Evolutionary conservation across 1,140 invertebrate species (phyloP).

Genomic region (Camponotus pennsylvanicus): DNA sequence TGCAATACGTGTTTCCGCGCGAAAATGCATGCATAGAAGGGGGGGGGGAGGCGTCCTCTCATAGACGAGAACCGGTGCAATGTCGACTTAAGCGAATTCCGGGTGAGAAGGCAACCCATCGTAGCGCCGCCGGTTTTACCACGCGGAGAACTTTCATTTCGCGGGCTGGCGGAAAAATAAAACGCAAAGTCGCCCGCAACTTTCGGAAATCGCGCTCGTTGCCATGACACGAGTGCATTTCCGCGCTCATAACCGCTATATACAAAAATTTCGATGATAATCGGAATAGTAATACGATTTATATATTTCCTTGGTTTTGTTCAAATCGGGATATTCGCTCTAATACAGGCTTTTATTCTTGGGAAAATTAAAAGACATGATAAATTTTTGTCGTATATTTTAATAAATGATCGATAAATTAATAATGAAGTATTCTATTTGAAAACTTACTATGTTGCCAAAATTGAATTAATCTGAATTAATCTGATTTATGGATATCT

Average conservation of each 20-base stretch:
- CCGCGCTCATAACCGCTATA: not conserved
- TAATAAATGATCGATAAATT: not conserved
- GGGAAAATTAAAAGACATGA: not conserved
- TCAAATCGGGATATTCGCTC: not conserved
- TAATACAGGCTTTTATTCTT: not conserved
- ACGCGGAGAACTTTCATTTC: slow-evolving; percentile 45
- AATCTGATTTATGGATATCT: not conserved
- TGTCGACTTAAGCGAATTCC: slow-evolving; percentile 69
- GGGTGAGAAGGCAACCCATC: slow-evolving; percentile 16
- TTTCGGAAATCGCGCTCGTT: not conserved
- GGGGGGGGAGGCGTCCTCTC: not conserved
- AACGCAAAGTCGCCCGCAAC: not conserved
- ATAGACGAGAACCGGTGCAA: slow-evolving; percentile 32
- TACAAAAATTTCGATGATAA: not conserved
- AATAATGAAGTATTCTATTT: not conserved
- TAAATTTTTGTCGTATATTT: not conserved
- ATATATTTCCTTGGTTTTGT: not conserved
- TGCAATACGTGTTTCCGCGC: slow-evolving; percentile 69
- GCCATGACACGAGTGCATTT: not conserved
- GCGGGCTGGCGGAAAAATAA: not conserved
- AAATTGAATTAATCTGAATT: not conserved
- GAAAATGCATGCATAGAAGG: slow-evolving; percentile 58
- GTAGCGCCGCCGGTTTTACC: slow-evolving; percentile 13
- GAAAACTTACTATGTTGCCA: not conserved
- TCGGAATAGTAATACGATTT: not conserved